Evolutionary conservation across 2,888 invertebrate species (phyloP).

Genomic region (Mesochorus sp.): DNA sequence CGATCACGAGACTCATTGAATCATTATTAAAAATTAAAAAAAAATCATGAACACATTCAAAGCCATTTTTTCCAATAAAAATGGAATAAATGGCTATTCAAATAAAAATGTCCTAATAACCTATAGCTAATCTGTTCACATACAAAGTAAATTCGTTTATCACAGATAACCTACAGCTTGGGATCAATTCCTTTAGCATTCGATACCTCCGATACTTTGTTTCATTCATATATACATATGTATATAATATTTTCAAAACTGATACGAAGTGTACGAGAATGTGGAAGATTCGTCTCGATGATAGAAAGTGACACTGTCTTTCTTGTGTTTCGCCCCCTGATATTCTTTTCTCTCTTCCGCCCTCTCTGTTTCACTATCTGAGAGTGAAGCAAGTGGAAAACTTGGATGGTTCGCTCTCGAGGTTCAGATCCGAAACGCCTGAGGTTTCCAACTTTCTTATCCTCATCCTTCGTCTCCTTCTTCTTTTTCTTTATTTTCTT

Average conservation of each 20-base stretch:
- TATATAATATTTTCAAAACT: conserved; percentile 33
- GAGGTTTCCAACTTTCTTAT: conserved; percentile 55
- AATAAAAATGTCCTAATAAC: too few relatives aligned
- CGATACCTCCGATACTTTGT: not conserved
- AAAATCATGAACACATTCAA: too few relatives aligned
- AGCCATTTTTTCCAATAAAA: too few relatives aligned
- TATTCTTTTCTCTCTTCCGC: conserved; percentile 9
- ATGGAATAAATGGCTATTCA: too few relatives aligned
- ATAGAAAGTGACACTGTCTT: conserved; percentile 42
- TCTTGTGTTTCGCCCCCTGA: conserved; percentile 11
- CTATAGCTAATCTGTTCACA: too few relatives aligned
- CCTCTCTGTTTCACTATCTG: not conserved
- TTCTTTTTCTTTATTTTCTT: conserved; percentile 1
- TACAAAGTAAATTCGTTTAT: too few relatives aligned
- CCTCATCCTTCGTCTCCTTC: conserved; percentile 15
- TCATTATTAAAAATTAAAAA: too few relatives aligned
- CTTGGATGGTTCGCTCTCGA: conserved; percentile 40
- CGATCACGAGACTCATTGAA: too few relatives aligned
- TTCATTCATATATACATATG: not conserved
- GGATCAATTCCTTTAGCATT: not conserved
- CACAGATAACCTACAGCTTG: too few relatives aligned
- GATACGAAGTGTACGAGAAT: conserved; percentile 39
- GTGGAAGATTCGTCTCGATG: conserved; percentile 56
- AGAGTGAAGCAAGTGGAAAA: conserved; percentile 48
- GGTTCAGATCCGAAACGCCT: conserved; percentile 41